A percentile compares a stretch with the other conserved stretches of the same genome.
Conservation (phyloP, 35 echinoderm and acorn worm genomes). For the Ptychodera flava region DNA sequence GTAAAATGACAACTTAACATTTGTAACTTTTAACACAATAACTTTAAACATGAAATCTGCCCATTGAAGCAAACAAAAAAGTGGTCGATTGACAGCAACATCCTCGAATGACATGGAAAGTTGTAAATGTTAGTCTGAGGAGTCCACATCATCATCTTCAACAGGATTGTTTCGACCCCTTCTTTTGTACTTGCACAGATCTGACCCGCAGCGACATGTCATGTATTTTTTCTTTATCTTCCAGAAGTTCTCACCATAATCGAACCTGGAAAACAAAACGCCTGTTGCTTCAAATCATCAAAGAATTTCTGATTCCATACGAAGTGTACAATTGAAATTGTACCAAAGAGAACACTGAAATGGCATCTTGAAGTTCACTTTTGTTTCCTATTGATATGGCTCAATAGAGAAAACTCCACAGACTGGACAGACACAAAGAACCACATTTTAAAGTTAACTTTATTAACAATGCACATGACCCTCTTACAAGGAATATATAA, state of each 20-base stretch:
- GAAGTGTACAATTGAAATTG: background rate
- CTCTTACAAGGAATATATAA: too few relatives aligned
- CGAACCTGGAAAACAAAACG: constrained; percentile 71
- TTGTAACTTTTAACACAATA: too few relatives aligned
- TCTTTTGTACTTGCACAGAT: constrained; percentile 43
- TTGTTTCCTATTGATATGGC: background rate
- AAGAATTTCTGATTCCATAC: background rate
- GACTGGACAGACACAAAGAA: background rate
- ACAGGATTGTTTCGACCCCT: too few relatives aligned
- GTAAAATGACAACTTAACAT: too few relatives aligned
- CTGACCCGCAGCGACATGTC: constrained; percentile 76
- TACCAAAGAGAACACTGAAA: background rate
- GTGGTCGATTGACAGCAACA: too few relatives aligned
- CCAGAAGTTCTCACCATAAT: constrained; percentile 99
- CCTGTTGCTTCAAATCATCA: background rate
- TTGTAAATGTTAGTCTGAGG: too few relatives aligned
- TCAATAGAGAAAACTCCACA: background rate
- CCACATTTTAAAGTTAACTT: background rate
- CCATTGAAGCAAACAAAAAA: too few relatives aligned
- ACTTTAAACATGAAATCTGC: too few relatives aligned
- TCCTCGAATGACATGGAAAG: too few relatives aligned
- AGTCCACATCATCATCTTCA: too few relatives aligned
- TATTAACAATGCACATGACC: too few relatives aligned
- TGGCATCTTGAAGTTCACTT: background rate
- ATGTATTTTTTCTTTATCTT: constrained; percentile 89